Conservation (phyloP, 2,888 invertebrate genomes). For the Phanerotoma sp. region DNA sequence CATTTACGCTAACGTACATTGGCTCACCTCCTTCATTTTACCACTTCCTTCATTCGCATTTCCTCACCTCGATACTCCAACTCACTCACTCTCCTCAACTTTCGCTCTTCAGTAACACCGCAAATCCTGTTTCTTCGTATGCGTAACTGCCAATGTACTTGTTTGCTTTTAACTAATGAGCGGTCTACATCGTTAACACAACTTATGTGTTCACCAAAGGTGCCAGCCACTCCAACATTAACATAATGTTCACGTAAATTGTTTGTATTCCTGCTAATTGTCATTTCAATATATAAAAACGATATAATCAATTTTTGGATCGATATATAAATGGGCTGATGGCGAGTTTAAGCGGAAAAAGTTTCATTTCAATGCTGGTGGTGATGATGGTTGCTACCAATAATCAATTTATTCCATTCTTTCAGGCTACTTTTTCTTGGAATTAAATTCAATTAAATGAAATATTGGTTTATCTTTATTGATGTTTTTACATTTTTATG, state of each 20-base stretch:
- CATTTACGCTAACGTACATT: constrained; percentile 9
- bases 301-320: not conserved
- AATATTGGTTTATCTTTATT: too few species aligned
- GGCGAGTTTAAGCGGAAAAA: too few species aligned
- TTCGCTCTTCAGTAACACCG: too few species aligned
- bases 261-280: not conserved
- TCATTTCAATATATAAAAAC: not conserved
- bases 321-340: too few species aligned
- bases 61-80: constrained; percentile 7
- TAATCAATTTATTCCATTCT: too few species aligned
- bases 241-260: not conserved
- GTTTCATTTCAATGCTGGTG: too few species aligned
- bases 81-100: too few species aligned
- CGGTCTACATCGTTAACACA: not conserved
- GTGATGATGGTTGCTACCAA: too few species aligned
- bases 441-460: too few species aligned
- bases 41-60: constrained; percentile 9
- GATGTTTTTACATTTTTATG: too few species aligned
- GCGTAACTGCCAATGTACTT: constrained; percentile 5
- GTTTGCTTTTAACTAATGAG: constrained; percentile 8
- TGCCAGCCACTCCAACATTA: not conserved
- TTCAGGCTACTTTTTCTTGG: too few species aligned
- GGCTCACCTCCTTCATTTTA: constrained; percentile 3
- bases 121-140: constrained; percentile 3
- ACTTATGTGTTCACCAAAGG: constrained; percentile 1